Base-by-base conservation (phyloP, 2,797 vertebrate species). In the Hipposideros larvatus region DNA sequence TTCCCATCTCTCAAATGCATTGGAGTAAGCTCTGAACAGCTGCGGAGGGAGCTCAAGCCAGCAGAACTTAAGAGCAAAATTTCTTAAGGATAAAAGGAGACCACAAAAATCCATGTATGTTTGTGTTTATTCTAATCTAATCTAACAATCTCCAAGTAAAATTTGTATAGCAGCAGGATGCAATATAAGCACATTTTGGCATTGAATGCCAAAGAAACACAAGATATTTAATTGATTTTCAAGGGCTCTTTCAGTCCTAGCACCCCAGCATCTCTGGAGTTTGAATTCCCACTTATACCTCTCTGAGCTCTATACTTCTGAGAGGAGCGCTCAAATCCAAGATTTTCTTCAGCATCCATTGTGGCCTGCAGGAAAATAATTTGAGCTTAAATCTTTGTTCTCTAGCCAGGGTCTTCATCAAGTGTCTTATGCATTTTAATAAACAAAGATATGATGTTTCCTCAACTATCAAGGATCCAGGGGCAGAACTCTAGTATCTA, bases 91-190 rank as follows among this genome's bases (percentile, higher is more conserved):
- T 74, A 93, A 97, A 82, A 71, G 26, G 34, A 80, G 53, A 59
- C 78, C 91, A 82, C 77, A 77, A 68, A 75, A 75, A 88, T 46
- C 68, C 57, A 15, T 28, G 43, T 53, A 19, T 91, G 51, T 93
- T 89, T 91, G 68, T 91, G 87, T 95, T 95, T 91, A 78, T 91
- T 79, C 65, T 75, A 19, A n/a, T 57, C 5, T 28, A 59, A 68
- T 2, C 19, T 78, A 97, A 90, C 71, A 91, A 82, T 31, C 88
- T 66, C 77, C 61, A 48, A 51, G 90, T 24, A 24, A 46, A 70
- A 74, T 78, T 13, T 59, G 46, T 46, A 55, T 22, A 46, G 70
- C 55, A 57, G 75, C 48, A 31, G 34, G 79, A 78, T 63, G 5
- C 43, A 28, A 5, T 34, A 28, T 43, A 46, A 88, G 66, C 87